These are phyloP conservation scores for Thecophora atra DNA, from an alignment of 2,888 invertebrate genomes.

Conservation along the genomic window DNA sequence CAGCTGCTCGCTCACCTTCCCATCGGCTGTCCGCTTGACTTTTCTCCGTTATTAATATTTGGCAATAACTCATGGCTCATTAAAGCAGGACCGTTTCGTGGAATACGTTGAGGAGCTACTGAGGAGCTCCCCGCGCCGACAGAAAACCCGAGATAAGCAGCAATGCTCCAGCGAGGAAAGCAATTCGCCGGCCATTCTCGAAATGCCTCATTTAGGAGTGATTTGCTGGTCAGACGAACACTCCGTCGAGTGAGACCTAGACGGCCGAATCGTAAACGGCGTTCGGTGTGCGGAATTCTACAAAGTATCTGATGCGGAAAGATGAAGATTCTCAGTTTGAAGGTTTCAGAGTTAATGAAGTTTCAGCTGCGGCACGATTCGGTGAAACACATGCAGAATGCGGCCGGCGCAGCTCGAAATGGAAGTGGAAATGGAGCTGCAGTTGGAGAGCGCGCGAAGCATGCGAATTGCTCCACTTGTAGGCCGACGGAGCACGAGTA, in stretches of 20 bases:
- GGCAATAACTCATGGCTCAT: constrained; percentile 37
- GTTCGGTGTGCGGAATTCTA: background rate
- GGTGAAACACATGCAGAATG: background rate
- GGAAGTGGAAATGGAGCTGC: background rate
- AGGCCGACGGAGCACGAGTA: background rate
- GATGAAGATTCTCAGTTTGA: constrained; percentile 33
- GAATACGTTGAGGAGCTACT: background rate
- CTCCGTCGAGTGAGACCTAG: background rate
- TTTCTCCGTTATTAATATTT: constrained; percentile 35
- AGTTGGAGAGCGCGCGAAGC: constrained; percentile 1
- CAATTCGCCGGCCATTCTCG: constrained; percentile 29
- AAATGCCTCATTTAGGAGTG: constrained; percentile 36
- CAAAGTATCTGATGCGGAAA: constrained; percentile 36
- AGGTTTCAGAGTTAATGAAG: constrained; percentile 19
- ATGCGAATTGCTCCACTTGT: constrained; percentile 12
- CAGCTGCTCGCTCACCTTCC: background rate
- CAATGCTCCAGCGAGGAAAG: constrained; percentile 5
- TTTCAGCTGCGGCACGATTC: constrained; percentile 6
- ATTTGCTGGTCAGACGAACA: constrained; percentile 31
- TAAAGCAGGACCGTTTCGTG: constrained; percentile 25
- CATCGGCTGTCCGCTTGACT: background rate
- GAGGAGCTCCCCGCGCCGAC: background rate
- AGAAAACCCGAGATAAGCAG: constrained; percentile 27
- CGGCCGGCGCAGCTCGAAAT: too few relatives aligned
- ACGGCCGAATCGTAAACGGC: background rate